Base-by-base conservation (phyloP, 2,113 vertebrate species). In the Austrofundulus limnaeus region DNA sequence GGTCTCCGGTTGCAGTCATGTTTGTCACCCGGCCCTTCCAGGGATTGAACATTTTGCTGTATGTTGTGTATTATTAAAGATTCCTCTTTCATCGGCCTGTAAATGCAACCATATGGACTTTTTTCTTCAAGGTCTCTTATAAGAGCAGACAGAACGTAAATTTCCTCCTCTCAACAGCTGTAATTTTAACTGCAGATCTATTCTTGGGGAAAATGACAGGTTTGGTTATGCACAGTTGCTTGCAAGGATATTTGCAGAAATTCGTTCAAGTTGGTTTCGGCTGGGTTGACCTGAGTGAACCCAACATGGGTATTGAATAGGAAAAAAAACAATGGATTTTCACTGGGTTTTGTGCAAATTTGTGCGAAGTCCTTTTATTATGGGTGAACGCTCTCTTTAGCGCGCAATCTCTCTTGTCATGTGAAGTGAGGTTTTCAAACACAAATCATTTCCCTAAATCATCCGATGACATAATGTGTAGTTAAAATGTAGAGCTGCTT, bases 121-220 rank as follows among this genome's bases (percentile, higher is more conserved):
- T 81, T 84, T 82, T 70, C 53, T 84, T 72, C 52, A 74, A 67
- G 70, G 37, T 83, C 52, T 67, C 53, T 59, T 49, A 84, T 78
- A 69, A 77, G 61, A 86, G 76, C 75, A 80, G 81, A 83, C 85
- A 80, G 78, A 82, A 85, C 75, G 72, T 91, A 83, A 81, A 87
- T 92, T 91, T 90, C 88, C 88, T 86, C 78, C 83, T 74, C 74
- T 83, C 80, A 74, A 79, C 91, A 88, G 90, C 90, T 92, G 84
- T 91, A 92, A 92, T 92, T 92, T 89, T 71, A 86, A 86, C 85
- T 85, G 83, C 77, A 68, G 82, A 76, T 90, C 90, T 92, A 92
- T 92, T 92, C 81, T 81, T n/a, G 82, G 90, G 91, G 86, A 84
- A 92, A 92, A 93, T 92, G 84, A 91, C 87, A 93, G 92, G 89